A percentile compares a stretch with the other conserved stretches of the same genome.
Conservation (phyloP, 2,888 invertebrate species). For the Rutpela maculata region DNA sequence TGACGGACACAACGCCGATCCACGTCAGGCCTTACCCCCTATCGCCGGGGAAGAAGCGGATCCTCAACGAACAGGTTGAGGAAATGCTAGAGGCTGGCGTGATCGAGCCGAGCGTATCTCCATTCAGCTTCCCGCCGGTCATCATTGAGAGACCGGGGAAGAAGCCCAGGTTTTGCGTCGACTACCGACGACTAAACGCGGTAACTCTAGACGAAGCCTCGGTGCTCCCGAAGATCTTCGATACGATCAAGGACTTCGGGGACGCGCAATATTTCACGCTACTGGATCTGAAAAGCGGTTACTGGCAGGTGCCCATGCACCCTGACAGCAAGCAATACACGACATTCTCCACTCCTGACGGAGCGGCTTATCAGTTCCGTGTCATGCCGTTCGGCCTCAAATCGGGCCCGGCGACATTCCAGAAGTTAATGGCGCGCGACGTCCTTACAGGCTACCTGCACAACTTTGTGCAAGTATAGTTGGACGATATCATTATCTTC, state of each 20-base stretch:
- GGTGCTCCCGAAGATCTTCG: background rate
- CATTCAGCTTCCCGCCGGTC: no score
- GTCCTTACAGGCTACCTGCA: no score
- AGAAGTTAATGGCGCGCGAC: background rate
- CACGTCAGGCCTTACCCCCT: no score
- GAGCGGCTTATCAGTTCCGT: background rate
- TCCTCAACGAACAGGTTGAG: no score
- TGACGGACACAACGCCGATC: no score
- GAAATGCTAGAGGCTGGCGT: no score
- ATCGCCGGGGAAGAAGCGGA: no score
- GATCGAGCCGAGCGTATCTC: no score
- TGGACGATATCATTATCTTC: background rate
- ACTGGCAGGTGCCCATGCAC: background rate
- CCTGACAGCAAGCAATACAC: background rate
- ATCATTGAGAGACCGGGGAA: no score
- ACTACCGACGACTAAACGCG: slow-evolving; percentile 29
- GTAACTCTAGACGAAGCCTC: slow-evolving; percentile 26
- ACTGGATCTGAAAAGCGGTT: no score
- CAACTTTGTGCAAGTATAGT: background rate
- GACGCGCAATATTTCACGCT: no score
- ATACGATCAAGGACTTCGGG: no score
- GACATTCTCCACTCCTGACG: background rate
- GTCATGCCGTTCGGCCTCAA: background rate
- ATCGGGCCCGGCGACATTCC: background rate
- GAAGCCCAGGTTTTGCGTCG: slow-evolving; percentile 13